phyloP scores from a whole-genome alignment of 2,797 vertebrate genomes.

The Mus minutoides region DNA sequence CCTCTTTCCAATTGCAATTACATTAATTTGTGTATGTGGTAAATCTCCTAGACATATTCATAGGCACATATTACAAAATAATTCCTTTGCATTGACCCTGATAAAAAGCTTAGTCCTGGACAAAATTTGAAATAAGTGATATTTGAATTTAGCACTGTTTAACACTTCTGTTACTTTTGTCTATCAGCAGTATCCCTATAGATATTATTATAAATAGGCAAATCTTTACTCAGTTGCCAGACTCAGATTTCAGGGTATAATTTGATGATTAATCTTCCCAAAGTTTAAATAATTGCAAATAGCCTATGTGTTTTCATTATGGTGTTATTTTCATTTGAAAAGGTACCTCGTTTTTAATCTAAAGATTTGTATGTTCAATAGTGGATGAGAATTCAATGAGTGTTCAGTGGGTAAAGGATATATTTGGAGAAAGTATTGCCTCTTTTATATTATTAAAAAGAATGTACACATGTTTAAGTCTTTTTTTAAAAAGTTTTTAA shows the following conservation, averaged over 20 bases:
- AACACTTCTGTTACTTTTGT: neutral
- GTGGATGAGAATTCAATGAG: neutral
- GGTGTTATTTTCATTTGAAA: neutral
- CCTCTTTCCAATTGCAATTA: neutral
- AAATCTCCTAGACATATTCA: neutral
- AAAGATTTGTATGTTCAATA: neutral
- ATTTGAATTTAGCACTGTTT: neutral
- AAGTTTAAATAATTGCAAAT: constrained; percentile 13
- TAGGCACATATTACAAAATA: neutral
- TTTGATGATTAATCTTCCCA: neutral
- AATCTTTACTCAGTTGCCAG: neutral
- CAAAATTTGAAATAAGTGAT: constrained; percentile 9
- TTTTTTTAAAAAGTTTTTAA: neutral
- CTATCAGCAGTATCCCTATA: neutral
- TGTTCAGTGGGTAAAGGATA: neutral
- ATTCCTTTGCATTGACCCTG: constrained; percentile 12
- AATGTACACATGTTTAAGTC: neutral
- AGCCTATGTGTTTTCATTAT: neutral
- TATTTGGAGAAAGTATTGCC: neutral
- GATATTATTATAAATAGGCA: neutral
- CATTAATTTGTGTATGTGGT: neutral
- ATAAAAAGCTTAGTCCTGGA: neutral
- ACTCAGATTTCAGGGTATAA: constrained; percentile 38
- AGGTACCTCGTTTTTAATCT: neutral
- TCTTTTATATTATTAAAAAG: neutral